Evolutionary conservation across 2,888 invertebrate species (phyloP), one percentile per base, ranked within the genome.

Genomic region (Philaethria dido): DNA sequence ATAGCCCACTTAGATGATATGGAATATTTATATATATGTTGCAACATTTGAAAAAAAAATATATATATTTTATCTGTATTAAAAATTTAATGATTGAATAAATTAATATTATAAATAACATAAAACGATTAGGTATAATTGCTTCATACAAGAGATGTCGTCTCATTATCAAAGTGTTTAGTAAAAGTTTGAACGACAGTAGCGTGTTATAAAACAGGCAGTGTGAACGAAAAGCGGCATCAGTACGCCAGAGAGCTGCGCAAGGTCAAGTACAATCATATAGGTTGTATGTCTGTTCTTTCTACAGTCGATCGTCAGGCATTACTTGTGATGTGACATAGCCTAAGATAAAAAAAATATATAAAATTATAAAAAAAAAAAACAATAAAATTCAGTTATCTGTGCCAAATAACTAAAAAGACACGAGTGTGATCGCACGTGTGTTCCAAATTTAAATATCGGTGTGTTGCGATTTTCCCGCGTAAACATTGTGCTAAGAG

Each of bases 181-280:
- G 86, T 85, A 88, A 90, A 88, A 89, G 88, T 88, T 87, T 87
- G 86, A 84, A 89, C 55, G 55, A 57, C 89, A 89, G 86, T 85
- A 82, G 82, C 82, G 83, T 86, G 83, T 89, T 91, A 92, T 92
- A 92, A 92, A 92, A 91, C 86, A 82, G 79, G 80, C 81, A 74
- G 84, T 78, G 79, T 78, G 80, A 77, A 83, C 87, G 82, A 85
- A 88, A 88, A 86, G 82, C 82, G 78, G 83, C 85, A 87, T 89
- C 91, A 92, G 92, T 92, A 76, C 81, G 80, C 78, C 77, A 76
- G 83, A 81, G 85, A 81, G 75, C 79, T 77, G 81, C 81, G 86
- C 90, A 91, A 92, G 92, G 92, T 92, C 92, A 92, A 88, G 88
- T 88, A 80, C 88, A 82, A 81, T 66, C 42, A 57, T 42, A 57